phyloP scores from a whole-genome alignment of 2,113 vertebrate species.

The Furnarius figulus region DNA sequence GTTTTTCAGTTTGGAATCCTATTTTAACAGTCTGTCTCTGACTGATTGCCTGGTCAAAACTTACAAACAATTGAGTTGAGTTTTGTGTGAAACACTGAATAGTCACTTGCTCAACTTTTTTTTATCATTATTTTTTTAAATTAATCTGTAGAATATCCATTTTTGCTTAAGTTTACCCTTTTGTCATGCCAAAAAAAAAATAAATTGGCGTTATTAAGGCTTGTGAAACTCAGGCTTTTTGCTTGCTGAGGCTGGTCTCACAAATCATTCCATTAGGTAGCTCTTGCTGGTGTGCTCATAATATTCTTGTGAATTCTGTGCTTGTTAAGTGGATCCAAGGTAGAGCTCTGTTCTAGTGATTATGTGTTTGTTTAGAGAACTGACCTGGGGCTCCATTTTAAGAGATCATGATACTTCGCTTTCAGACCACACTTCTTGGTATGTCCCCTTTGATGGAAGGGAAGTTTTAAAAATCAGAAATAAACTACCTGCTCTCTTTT shows the following conservation, averaged over 20 bases:
- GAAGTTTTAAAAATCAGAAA: constrained; percentile 21
- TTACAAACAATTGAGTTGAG: constrained; percentile 26
- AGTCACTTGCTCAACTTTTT: constrained; percentile 50
- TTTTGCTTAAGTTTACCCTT: background rate
- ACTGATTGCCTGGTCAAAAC: constrained; percentile 42
- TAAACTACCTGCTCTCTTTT: constrained; percentile 21
- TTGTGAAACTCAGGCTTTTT: constrained; percentile 2
- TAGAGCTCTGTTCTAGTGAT: background rate
- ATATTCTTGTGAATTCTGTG: background rate
- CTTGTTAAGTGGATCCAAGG: constrained; percentile 19
- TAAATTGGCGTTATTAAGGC: background rate
- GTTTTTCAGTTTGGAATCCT: constrained; percentile 50
- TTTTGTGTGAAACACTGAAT: constrained; percentile 53
- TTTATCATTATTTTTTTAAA: background rate
- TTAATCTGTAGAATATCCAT: constrained; percentile 45
- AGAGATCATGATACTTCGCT: background rate
- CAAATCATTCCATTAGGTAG: constrained; percentile 58
- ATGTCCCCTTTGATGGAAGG: background rate
- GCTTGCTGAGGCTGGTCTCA: constrained; percentile 38
- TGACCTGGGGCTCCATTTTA: constrained; percentile 36
- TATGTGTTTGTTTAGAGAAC: background rate
- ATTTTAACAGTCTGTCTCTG: constrained; percentile 46
- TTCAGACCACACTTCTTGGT: constrained; percentile 36
- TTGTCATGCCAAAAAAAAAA: background rate
- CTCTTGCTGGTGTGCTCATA: background rate